Conservation (phyloP, 1,140 invertebrate genomes). For the Neodiprion fabricii region DNA sequence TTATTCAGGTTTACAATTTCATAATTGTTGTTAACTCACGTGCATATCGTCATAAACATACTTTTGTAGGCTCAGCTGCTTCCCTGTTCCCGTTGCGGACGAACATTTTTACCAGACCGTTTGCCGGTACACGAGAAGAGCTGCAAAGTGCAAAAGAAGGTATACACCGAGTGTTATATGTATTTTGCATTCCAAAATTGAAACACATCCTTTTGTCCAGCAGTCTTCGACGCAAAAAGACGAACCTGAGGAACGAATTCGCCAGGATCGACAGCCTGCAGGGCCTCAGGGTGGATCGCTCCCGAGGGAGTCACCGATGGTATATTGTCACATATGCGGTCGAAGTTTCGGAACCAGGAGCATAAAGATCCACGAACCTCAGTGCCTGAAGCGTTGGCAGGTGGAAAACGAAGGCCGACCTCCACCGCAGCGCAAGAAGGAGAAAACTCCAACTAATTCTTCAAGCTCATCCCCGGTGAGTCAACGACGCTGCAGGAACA, state of each 20-base stretch:
- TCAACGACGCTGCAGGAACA: slow-evolving; percentile 26
- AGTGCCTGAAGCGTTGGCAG: slow-evolving; percentile 79
- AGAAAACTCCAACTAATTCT: background rate
- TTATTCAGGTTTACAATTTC: background rate
- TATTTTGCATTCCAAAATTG: background rate
- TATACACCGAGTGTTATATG: slow-evolving; percentile 16
- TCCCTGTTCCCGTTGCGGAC: slow-evolving; percentile 71
- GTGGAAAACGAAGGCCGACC: slow-evolving; percentile 70
- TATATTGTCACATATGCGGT: slow-evolving; percentile 76
- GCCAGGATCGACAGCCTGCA: background rate
- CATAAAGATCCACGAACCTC: slow-evolving; percentile 77
- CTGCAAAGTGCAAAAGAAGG: slow-evolving; percentile 58
- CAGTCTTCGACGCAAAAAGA: background rate
- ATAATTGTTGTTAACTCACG: too few species aligned
- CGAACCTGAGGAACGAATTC: background rate
- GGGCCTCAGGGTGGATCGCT: background rate
- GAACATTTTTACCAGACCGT: slow-evolving; percentile 75
- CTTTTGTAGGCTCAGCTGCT: slow-evolving; percentile 62
- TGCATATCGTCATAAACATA: background rate
- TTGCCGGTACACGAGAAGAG: slow-evolving; percentile 71
- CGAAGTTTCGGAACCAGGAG: slow-evolving; percentile 75
- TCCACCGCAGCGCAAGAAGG: slow-evolving; percentile 31
- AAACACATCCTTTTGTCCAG: background rate
- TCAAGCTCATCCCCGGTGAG: slow-evolving; percentile 37
- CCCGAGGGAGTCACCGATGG: slow-evolving; percentile 26